A percentile compares a stretch with the other conserved stretches of the same genome.
These are phyloP conservation scores for Tetrax tetrax DNA, from an alignment of 2,113 vertebrate genomes.

Conservation along the genomic window DNA sequence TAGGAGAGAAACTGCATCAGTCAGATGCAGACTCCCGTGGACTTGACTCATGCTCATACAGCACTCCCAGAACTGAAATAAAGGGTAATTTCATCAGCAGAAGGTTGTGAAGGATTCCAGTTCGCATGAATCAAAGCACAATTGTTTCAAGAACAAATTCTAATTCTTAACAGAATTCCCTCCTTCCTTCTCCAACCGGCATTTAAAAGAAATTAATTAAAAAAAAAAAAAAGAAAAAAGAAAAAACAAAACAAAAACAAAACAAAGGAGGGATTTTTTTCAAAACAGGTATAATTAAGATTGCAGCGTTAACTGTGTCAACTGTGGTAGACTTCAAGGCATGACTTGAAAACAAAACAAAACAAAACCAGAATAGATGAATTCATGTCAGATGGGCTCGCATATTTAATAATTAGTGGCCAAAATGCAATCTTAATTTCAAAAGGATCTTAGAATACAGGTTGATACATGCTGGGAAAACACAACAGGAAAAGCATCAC, in stretches of 20 bases:
- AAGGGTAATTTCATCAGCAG: not conserved
- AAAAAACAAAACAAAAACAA: not conserved
- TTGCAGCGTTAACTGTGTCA: not conserved
- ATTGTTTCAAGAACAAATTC: not conserved
- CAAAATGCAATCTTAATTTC: not conserved
- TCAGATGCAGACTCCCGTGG: not conserved
- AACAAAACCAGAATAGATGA: accelerated
- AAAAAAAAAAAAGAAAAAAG: not conserved
- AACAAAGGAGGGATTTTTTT: not conserved
- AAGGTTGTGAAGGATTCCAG: not conserved
- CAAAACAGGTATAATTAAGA: not conserved
- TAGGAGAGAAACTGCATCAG: not conserved
- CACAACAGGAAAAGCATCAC: not conserved
- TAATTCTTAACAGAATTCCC: not conserved
- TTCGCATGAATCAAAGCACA: not conserved
- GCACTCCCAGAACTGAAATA: not conserved
- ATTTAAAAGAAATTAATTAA: not conserved
- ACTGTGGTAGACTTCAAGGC: not conserved
- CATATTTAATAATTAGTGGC: not conserved
- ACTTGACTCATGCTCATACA: not conserved
- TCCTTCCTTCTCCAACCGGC: not conserved
- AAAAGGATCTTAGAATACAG: not conserved
- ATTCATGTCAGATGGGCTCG: not conserved
- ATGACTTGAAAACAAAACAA: not conserved
- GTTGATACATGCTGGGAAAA: not conserved